Conservation (phyloP, 2,797 vertebrate genomes). For the Leucoraja ocellata region DNA sequence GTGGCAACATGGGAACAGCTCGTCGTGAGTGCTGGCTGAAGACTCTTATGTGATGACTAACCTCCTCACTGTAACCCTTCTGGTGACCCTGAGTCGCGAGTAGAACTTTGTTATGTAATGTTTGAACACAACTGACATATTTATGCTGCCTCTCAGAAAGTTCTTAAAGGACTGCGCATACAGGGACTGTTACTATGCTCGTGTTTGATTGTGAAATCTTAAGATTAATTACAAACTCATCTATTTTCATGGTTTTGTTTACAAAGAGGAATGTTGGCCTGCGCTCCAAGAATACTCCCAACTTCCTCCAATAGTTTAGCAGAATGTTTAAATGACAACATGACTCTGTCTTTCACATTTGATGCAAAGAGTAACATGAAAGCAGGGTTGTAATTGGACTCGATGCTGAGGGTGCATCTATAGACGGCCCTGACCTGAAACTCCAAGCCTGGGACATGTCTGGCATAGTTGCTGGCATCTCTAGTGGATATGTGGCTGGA, state of each 20-base stretch:
- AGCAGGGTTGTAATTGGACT: neutral
- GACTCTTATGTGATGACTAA: neutral
- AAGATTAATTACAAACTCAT: neutral
- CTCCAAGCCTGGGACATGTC: neutral
- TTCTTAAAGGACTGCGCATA: neutral
- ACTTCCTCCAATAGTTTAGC: neutral
- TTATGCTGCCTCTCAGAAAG: neutral
- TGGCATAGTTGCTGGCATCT: neutral
- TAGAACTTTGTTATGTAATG: neutral
- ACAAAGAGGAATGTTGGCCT: neutral
- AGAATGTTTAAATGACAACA: neutral
- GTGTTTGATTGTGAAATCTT: neutral
- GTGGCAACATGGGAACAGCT: neutral
- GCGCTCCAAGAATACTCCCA: neutral
- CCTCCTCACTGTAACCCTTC: neutral
- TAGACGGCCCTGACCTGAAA: neutral
- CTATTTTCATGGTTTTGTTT: neutral
- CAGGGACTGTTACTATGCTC: neutral
- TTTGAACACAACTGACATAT: neutral
- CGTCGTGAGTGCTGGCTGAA: neutral
- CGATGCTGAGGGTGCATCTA: neutral
- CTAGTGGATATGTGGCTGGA: neutral
- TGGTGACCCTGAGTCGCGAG: neutral
- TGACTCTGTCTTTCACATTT: neutral
- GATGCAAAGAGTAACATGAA: neutral